phyloP scores from a whole-genome alignment of 2,797 vertebrate genomes.

The Notolabrus celidotus region DNA sequence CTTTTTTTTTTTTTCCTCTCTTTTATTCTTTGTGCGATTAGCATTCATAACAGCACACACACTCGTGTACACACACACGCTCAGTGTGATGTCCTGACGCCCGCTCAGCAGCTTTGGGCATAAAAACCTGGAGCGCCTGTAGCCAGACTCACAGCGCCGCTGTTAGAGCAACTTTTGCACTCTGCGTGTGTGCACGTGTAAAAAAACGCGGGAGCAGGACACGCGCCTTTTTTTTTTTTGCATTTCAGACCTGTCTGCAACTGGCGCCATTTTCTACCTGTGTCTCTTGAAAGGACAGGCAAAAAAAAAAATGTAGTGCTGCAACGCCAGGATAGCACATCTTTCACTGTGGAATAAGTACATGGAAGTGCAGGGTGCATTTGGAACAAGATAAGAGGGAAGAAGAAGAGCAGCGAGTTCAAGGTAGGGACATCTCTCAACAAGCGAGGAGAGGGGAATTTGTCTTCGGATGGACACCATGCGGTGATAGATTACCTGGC shows the following conservation, averaged over 20 bases:
- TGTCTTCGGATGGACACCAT: not conserved
- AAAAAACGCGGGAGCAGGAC: constrained; percentile 36
- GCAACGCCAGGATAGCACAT: not conserved
- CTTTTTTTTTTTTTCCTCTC: not conserved
- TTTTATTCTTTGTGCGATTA: constrained; percentile 9
- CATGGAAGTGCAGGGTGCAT: constrained; percentile 10
- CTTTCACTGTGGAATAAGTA: constrained; percentile 36
- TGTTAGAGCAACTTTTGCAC: constrained; percentile 56
- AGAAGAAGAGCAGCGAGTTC: not conserved
- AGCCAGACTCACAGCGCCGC: constrained; percentile 27
- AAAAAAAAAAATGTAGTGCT: constrained; percentile 6
- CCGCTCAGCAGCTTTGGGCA: constrained; percentile 47
- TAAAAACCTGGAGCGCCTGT: constrained; percentile 51
- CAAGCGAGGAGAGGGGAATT: not conserved
- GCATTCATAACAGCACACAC: constrained; percentile 23
- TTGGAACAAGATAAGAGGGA: constrained; percentile 14
- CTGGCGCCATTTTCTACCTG: constrained; percentile 19
- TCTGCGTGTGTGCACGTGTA: constrained; percentile 16
- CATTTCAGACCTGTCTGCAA: constrained; percentile 15
- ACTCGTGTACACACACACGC: constrained; percentile 15
- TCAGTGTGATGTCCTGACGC: constrained; percentile 50
- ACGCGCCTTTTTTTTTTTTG: not conserved
- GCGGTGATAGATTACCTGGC: constrained; percentile 10
- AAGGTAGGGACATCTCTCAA: not conserved
- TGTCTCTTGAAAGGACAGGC: not conserved